These are phyloP conservation scores for Azorinus chamasolen DNA, from an alignment of 2,888 invertebrate genomes.

Conservation along the genomic window DNA sequence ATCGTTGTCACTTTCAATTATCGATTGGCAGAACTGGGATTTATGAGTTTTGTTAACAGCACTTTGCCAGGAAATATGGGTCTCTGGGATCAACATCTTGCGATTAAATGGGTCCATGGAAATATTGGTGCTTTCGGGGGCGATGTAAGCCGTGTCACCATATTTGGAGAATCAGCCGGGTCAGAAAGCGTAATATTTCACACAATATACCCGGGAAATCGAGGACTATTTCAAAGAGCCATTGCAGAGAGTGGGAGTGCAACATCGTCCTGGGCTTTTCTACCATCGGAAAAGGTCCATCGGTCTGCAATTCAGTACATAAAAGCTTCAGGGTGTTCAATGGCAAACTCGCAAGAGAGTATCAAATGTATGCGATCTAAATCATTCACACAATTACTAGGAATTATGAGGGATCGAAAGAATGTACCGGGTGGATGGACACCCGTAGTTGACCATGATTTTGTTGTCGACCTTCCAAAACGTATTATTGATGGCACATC, in stretches of 20 bases:
- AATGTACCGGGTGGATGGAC: conserved; percentile 15
- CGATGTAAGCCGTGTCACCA: conserved; percentile 62
- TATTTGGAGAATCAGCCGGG: conserved; percentile 77
- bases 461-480: conserved; percentile 14
- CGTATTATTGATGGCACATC: conserved; percentile 1
- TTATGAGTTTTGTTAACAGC: conserved; percentile 60
- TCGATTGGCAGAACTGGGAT: conserved; percentile 65
- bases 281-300: not conserved
- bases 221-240: too few relatives aligned
- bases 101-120: too few relatives aligned
- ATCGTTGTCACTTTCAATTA: conserved; percentile 71
- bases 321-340: conserved; percentile 11
- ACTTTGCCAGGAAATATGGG: conserved; percentile 72
- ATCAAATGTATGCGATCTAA: too few relatives aligned
- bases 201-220: conserved; percentile 60
- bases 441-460: conserved; percentile 27
- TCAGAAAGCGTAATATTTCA: conserved; percentile 64
- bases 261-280: not conserved
- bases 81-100: conserved; percentile 74
- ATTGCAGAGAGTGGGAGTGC: conserved; percentile 71
- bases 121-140: conserved; percentile 69
- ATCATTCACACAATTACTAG: too few relatives aligned
- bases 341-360: not conserved
- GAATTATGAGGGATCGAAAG: not conserved
- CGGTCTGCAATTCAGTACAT: too few relatives aligned